Evolutionary conservation across 2,113 vertebrate species (phyloP).

Genomic region (Phaethon lepturus): DNA sequence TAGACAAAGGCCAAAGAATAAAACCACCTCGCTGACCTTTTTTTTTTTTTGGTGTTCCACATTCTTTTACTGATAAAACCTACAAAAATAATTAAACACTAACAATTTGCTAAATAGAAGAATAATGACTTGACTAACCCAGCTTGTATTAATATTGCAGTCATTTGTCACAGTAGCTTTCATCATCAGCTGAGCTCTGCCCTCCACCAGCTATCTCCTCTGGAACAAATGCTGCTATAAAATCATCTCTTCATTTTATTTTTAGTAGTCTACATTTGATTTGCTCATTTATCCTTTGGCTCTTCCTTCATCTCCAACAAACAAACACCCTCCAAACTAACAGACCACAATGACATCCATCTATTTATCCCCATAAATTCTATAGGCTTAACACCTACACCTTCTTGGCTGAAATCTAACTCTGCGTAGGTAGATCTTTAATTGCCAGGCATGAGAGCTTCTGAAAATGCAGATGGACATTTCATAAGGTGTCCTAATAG

Average conservation of each 20-base stretch:
- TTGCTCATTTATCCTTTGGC: background rate
- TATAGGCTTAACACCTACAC: background rate
- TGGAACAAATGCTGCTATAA: background rate
- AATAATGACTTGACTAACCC: background rate
- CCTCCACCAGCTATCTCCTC: background rate
- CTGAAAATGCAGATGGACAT: background rate
- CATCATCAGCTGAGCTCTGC: background rate
- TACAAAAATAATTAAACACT: background rate
- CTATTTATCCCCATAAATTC: background rate
- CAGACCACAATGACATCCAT: background rate
- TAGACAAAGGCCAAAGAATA: background rate
- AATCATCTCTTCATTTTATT: background rate
- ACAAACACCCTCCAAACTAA: background rate
- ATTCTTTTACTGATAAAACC: background rate
- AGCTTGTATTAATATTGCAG: background rate
- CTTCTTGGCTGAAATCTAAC: background rate
- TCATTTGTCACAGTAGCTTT: constrained; percentile 1
- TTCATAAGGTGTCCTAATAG: background rate
- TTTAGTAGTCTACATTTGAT: background rate
- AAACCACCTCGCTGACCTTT: background rate
- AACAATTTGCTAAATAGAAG: background rate
- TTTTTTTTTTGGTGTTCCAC: background rate
- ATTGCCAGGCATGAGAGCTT: background rate
- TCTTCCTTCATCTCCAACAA: background rate
- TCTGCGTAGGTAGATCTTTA: background rate